Conservation (phyloP, 2,888 invertebrate species). For the Corythucha ciliata region DNA sequence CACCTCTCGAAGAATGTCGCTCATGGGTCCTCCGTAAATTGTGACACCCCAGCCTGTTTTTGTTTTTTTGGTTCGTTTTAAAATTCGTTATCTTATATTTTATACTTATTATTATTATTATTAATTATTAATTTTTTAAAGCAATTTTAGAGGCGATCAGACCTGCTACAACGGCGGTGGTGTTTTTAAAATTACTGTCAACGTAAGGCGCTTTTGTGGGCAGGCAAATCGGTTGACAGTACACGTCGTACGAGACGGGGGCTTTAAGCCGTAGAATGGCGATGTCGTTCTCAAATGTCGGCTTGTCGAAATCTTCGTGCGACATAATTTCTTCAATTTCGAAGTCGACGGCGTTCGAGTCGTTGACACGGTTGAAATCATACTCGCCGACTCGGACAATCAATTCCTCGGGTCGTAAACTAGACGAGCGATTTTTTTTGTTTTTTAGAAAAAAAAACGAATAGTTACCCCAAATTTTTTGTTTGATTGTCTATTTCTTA, state of each 20-base stretch:
- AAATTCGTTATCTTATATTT: neutral
- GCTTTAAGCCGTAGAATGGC: constrained; percentile 59
- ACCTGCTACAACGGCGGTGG: constrained; percentile 39
- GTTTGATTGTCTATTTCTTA: neutral
- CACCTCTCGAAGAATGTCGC: constrained; percentile 64
- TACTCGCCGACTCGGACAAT: constrained; percentile 72
- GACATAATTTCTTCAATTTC: constrained; percentile 54
- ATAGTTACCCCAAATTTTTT: neutral
- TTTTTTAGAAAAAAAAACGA: neutral
- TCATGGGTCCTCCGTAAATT: constrained; percentile 58
- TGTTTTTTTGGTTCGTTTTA: constrained; percentile 6
- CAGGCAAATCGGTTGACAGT: constrained; percentile 77
- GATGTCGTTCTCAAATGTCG: constrained; percentile 66
- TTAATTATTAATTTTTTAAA: neutral
- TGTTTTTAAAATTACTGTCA: constrained; percentile 11
- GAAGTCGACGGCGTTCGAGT: constrained; percentile 62
- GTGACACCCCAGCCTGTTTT: constrained; percentile 63
- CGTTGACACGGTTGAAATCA: constrained; percentile 57
- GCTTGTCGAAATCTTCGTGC: constrained; percentile 57
- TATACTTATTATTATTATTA: neutral
- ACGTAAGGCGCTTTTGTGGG: constrained; percentile 54
- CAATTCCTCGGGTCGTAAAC: constrained; percentile 48
- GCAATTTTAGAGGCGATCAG: constrained; percentile 2
- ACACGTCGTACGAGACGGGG: constrained; percentile 60
- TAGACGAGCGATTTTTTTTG: neutral